phyloP scores from a whole-genome alignment of 2,113 vertebrate genomes.

The Pongo abelii region DNA sequence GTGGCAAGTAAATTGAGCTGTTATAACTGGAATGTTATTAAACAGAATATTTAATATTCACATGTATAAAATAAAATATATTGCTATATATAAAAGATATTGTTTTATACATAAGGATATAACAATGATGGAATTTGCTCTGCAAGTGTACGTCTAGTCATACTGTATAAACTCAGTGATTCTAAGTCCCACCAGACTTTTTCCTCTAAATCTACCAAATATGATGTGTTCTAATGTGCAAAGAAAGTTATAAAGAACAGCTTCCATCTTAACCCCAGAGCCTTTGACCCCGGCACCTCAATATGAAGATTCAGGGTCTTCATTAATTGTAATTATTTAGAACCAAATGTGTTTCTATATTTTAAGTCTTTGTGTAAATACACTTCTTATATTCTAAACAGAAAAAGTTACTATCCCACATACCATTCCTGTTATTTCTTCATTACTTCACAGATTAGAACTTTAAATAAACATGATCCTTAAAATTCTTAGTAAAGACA shows the following conservation, averaged over 20 bases:
- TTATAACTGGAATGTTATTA: neutral
- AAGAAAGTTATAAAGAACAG: neutral
- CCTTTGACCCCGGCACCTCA: neutral
- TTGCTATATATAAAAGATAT: neutral
- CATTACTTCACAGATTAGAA: neutral
- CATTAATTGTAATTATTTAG: constrained; percentile 48
- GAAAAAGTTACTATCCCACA: neutral
- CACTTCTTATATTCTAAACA: neutral
- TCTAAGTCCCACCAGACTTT: constrained; percentile 2
- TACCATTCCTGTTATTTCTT: constrained; percentile 27
- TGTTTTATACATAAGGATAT: neutral
- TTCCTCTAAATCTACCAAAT: neutral
- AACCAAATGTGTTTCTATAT: constrained; percentile 31
- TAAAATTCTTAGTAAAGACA: constrained; percentile 64
- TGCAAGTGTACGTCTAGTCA: neutral
- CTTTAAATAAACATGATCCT: constrained; percentile 50
- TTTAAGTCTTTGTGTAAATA: constrained; percentile 37
- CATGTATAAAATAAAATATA: neutral
- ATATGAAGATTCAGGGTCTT: neutral
- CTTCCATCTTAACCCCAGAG: neutral
- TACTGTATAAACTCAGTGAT: constrained; percentile 65
- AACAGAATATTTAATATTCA: neutral
- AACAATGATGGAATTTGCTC: neutral
- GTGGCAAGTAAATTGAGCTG: neutral
- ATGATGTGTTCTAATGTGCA: constrained; percentile 15